Base-by-base conservation (phyloP, 2,888 invertebrate species). In the Monopis laevigella region DNA sequence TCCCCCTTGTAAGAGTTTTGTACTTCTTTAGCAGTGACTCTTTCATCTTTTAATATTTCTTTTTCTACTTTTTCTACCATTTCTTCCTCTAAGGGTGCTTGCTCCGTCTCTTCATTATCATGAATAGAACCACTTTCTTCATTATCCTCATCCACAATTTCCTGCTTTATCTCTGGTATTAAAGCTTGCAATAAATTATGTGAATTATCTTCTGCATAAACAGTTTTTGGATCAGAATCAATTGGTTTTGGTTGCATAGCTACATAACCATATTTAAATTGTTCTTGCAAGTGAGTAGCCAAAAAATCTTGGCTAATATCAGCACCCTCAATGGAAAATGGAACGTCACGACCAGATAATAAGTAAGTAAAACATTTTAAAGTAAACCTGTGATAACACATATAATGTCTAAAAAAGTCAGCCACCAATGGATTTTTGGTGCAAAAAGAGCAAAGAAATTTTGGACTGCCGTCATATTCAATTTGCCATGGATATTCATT, bases 361-460 rank as follows among this genome's bases (percentile, higher is more conserved):
- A 73, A 44, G 18, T 48, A 55, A 3, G 74, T 55, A n/a, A 82
- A 58, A 43, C 81, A 81, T 55, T 77, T 80, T 0, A 82, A 51
- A 4, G 81, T 78, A 29, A 77, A 69, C 46, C 72, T 75, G 42
- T 82, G 82, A 42, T 55, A 71, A 1, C 75, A 69, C 66, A 82
- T 74, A 42, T 63, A 82, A 46, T 82, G 82, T 44, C 66, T 68
- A 30, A 73, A 72, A 48, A 75, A 78, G 27, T 60, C 62, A 7
- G 57, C 52, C 1, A 56, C 49, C 11, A 53, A 41, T 39, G 64
- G 64, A 43, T 65, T 62, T 50, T 74, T 78, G 0, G 62, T 59
- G 46, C 81, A 82, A 2, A 82, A 58, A 21, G 66, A 46, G 44
- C 81, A 82, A 1, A 57, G 35, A 43, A 74, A 81, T 43, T 60